A percentile compares a stretch with the other conserved stretches of the same genome.
These are phyloP conservation scores for Chromis chromis DNA, from an alignment of 2,797 vertebrate species.

Conservation along the genomic window DNA sequence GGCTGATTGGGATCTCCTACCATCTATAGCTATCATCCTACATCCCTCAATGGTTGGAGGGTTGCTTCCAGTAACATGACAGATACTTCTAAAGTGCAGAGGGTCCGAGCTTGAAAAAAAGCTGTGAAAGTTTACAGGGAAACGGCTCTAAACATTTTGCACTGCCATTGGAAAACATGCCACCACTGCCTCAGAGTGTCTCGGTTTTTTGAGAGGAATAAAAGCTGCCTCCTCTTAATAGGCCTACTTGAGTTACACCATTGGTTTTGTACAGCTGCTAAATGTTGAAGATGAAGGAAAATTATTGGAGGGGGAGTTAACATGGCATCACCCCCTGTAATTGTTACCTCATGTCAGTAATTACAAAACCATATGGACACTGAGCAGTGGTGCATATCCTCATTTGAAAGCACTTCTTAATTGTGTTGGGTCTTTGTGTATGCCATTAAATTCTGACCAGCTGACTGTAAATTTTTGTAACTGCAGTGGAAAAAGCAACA, in stretches of 20 bases:
- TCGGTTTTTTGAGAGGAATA: background rate
- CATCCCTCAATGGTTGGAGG: background rate
- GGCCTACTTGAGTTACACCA: background rate
- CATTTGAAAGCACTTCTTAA: conserved; percentile 48
- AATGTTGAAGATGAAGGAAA: background rate
- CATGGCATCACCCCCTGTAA: conserved; percentile 23
- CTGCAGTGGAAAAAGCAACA: conserved; percentile 6
- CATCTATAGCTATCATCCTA: no score
- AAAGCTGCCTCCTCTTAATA: background rate
- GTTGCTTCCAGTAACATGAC: background rate
- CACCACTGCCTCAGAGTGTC: background rate
- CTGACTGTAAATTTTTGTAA: conserved; percentile 9
- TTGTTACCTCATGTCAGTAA: conserved; percentile 42
- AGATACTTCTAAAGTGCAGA: background rate
- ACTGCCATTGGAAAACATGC: background rate
- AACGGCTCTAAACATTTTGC: conserved; percentile 10
- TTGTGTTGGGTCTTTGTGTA: conserved; percentile 67
- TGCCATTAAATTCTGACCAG: background rate
- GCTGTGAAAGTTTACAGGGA: conserved; percentile 17
- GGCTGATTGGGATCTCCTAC: background rate
- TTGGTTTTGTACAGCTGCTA: background rate
- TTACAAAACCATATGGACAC: conserved; percentile 44
- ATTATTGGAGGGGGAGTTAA: background rate
- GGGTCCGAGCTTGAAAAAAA: conserved; percentile 4
- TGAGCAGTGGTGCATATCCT: conserved; percentile 15